Evolutionary conservation across 2,113 vertebrate genomes (phyloP).

Genomic region (Bufo bufo): DNA sequence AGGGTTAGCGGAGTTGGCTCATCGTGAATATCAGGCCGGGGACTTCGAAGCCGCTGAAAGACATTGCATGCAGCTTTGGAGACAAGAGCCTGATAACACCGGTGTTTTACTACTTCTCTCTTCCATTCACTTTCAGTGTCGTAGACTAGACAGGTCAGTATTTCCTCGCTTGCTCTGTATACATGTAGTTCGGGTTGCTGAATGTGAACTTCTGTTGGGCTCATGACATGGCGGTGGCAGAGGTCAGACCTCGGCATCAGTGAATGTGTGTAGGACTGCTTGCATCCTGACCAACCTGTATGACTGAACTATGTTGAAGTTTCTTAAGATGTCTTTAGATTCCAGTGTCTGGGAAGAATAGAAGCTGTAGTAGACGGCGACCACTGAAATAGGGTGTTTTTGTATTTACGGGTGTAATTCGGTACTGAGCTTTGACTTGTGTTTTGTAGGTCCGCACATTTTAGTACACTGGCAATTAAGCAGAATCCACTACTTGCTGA

Average conservation of each 20-base stretch:
- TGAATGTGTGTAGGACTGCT: too few species aligned
- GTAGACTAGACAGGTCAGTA: constrained; percentile 95
- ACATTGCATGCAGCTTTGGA: constrained; percentile 99
- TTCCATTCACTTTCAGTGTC: constrained; percentile 99
- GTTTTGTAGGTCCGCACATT: constrained; percentile 92
- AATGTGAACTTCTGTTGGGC: too few species aligned
- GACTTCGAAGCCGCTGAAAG: constrained; percentile 99
- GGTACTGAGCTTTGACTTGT: background rate
- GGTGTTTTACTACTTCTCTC: constrained; percentile 95
- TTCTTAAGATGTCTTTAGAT: too few species aligned
- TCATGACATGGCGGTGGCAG: too few species aligned
- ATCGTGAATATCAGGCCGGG: constrained; percentile 98
- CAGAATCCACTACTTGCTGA: constrained; percentile 97
- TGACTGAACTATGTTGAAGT: too few species aligned
- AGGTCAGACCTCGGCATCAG: too few species aligned
- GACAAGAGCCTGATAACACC: constrained; percentile 98
- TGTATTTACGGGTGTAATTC: too few species aligned
- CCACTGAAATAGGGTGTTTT: too few species aligned
- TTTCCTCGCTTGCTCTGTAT: background rate
- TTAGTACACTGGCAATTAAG: constrained; percentile 98
- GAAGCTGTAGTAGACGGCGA: too few species aligned
- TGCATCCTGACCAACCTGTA: too few species aligned
- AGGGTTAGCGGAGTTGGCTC: constrained; percentile 99
- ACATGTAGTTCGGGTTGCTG: background rate
- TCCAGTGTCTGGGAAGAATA: too few species aligned